Evolutionary conservation across 2,888 invertebrate genomes (phyloP).

Genomic region (Matsumyia berberina): DNA sequence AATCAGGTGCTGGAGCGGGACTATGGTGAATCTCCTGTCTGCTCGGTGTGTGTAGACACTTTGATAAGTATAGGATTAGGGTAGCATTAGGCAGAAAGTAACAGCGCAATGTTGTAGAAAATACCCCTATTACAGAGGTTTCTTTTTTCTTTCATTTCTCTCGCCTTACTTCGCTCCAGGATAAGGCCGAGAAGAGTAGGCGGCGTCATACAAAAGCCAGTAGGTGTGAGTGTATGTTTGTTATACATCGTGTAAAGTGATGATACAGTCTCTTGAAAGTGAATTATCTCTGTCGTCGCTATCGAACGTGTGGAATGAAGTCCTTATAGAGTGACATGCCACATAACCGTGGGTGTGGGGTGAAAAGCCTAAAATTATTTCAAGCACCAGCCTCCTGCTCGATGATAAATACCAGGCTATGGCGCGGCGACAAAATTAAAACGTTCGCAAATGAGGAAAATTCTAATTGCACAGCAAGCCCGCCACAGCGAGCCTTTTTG

Average conservation of each 20-base stretch:
- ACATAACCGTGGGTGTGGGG: conserved; percentile 31
- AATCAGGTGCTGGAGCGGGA: background rate
- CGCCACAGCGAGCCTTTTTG: conserved; percentile 27
- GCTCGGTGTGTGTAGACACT: conserved; percentile 7
- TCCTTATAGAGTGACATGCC: background rate
- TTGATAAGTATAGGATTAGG: conserved; percentile 53
- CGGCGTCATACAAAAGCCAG: background rate
- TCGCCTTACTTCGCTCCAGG: background rate
- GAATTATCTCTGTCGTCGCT: conserved; percentile 44
- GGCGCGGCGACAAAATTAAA: conserved; percentile 55
- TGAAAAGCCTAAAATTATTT: conserved; percentile 45
- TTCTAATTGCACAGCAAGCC: conserved; percentile 51
- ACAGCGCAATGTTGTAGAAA: conserved; percentile 48
- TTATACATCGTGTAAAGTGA: conserved; percentile 37
- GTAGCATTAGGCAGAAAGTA: conserved; percentile 48
- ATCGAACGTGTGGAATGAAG: conserved; percentile 24
- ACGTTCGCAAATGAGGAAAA: conserved; percentile 60
- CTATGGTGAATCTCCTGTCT: background rate
- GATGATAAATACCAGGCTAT: conserved; percentile 48
- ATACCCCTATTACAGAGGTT: conserved; percentile 40
- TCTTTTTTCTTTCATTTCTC: background rate
- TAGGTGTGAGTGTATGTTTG: conserved; percentile 48
- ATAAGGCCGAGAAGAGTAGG: background rate
- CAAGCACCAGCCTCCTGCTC: background rate
- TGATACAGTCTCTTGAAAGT: conserved; percentile 55